phyloP scores from a whole-genome alignment of 2,888 invertebrate genomes.

The Spicauda simplicius region DNA sequence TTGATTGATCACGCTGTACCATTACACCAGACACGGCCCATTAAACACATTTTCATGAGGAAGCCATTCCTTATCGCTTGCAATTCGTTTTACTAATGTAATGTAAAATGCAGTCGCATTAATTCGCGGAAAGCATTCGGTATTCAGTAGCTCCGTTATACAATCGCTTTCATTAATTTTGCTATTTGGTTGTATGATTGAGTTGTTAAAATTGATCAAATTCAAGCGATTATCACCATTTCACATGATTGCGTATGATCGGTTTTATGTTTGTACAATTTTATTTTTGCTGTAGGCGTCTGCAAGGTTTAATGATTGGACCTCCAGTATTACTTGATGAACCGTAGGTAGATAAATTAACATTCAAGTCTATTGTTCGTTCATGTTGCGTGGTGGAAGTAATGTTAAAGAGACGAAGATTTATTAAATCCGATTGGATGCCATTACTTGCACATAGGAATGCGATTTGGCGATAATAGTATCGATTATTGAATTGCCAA shows the following conservation, averaged over 20 bases:
- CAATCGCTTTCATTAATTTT: slow-evolving; percentile 3
- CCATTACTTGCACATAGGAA: neutral
- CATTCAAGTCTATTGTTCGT: neutral
- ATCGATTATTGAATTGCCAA: neutral
- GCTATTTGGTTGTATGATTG: neutral
- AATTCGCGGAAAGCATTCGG: slow-evolving; percentile 13
- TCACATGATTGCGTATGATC: neutral
- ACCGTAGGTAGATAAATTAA: neutral
- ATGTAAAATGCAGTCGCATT: slow-evolving; percentile 13
- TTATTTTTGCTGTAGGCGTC: neutral
- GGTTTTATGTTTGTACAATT: neutral
- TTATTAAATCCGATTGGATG: neutral
- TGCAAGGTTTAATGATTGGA: neutral
- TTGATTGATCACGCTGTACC: neutral
- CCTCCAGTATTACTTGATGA: neutral
- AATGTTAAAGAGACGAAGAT: neutral
- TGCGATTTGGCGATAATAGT: neutral
- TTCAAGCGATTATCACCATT: neutral
- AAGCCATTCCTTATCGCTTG: slow-evolving; percentile 24
- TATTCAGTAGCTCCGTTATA: slow-evolving; percentile 7
- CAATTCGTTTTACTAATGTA: slow-evolving; percentile 8
- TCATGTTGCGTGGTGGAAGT: neutral
- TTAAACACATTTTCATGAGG: slow-evolving; percentile 29
- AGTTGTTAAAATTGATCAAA: neutral
- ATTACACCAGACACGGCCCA: slow-evolving; percentile 8